Percentiles rank a stretch among this genome's conserved stretches.
These are phyloP conservation scores for Macaca mulatta DNA, from an alignment of 2,113 vertebrate species.

Conservation along the genomic window DNA sequence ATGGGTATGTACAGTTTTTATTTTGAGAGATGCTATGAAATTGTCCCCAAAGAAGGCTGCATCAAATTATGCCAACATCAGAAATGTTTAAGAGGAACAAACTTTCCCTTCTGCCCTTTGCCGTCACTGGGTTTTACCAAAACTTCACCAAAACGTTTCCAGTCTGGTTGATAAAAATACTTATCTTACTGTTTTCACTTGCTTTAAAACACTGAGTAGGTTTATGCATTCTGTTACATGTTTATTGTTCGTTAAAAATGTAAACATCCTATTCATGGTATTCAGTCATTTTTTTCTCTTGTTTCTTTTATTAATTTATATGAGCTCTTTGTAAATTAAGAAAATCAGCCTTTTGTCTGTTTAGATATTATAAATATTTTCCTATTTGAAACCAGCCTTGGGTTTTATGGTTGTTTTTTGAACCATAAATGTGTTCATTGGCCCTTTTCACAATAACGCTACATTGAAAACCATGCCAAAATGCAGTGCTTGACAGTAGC, in stretches of 20 bases:
- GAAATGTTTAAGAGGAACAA: background rate
- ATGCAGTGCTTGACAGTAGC: background rate
- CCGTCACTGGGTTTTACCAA: background rate
- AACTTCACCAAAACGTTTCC: background rate
- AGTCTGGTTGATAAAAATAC: background rate
- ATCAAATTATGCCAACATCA: background rate
- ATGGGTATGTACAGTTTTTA: background rate
- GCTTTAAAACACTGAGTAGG: background rate
- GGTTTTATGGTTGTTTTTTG: background rate
- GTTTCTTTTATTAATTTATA: background rate
- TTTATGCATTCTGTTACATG: background rate
- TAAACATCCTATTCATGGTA: background rate
- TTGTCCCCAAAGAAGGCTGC: background rate
- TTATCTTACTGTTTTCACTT: background rate
- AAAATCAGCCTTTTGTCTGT: background rate
- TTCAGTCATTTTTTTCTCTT: background rate
- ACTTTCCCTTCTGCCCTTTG: background rate
- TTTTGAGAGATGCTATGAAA: background rate
- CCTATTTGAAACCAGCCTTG: background rate
- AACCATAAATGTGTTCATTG: background rate
- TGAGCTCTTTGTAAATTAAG: background rate
- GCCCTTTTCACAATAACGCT: background rate
- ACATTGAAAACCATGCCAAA: background rate
- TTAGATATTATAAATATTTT: background rate
- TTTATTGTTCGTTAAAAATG: background rate